A percentile compares a stretch with the other conserved stretches of the same genome.
Conservation (phyloP, 2,797 vertebrate species). For the Gymnoscopelus braueri region DNA sequence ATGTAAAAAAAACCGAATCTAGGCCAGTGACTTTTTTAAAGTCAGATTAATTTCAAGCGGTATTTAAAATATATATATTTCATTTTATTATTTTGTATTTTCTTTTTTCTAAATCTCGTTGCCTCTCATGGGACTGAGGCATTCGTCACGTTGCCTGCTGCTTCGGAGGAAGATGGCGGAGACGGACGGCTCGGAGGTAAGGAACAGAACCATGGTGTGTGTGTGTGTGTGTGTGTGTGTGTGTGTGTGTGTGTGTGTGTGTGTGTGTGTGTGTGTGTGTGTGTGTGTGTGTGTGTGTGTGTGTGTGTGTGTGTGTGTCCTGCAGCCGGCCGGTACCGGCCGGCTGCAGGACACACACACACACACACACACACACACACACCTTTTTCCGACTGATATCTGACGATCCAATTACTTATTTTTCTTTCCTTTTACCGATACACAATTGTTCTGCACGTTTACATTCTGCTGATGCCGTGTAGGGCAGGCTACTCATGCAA, state of each 20-base stretch:
- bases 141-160: slow-evolving; percentile 98
- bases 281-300: slow-evolving; percentile 8
- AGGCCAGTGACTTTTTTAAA: not conserved
- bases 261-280: slow-evolving; percentile 5
- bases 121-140: slow-evolving; percentile 97
- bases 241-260: slow-evolving; percentile 8
- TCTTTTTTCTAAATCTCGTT: slow-evolving; percentile 66
- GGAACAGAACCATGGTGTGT: slow-evolving; percentile 16
- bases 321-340: no score
- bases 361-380: no score
- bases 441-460: not conserved
- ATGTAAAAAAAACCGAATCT: no score
- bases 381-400: no score
- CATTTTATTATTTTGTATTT: not conserved
- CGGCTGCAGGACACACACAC: no score
- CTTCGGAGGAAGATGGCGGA: slow-evolving; percentile 99
- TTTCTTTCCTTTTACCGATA: no score
- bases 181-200: slow-evolving; percentile 94
- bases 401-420: no score
- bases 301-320: slow-evolving; percentile 5
- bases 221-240: not conserved
- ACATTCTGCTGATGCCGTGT: no score
- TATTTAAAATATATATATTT: not conserved
- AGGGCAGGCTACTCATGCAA: no score
- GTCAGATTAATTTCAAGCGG: not conserved